These are phyloP conservation scores for Ploceus nigricollis DNA, from an alignment of 2,113 vertebrate species.

Conservation along the genomic window DNA sequence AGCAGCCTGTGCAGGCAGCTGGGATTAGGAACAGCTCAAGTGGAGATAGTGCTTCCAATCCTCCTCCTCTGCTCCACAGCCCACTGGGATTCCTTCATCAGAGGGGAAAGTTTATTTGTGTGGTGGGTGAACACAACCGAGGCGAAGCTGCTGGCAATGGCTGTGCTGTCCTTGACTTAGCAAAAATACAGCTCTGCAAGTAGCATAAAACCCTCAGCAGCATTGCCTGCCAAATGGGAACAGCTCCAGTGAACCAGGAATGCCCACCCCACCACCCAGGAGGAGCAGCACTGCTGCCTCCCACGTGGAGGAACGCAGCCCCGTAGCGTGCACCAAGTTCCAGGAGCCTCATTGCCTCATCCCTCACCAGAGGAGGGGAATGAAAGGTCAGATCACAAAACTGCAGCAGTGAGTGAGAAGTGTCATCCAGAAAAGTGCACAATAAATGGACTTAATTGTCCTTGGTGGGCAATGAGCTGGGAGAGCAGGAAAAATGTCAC, in stretches of 20 bases:
- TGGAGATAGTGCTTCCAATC: not conserved
- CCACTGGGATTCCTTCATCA: not conserved
- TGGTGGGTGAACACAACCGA: not conserved
- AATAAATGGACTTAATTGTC: not conserved
- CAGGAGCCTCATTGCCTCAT: not conserved
- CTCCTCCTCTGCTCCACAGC: not conserved
- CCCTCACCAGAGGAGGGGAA: not conserved
- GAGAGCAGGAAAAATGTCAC: not conserved
- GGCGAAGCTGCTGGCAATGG: not conserved
- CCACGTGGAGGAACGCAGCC: not conserved
- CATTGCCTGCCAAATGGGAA: not conserved
- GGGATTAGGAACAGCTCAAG: not conserved
- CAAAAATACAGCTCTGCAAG: not conserved
- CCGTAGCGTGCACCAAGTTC: rapidly evolving
- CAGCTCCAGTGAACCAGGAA: not conserved
- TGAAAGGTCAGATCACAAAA: not conserved
- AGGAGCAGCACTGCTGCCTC: not conserved
- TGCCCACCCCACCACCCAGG: not conserved
- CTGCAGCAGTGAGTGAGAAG: not conserved
- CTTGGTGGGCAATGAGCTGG: not conserved
- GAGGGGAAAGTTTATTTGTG: slow-evolving; percentile 14
- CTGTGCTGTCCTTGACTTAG: not conserved
- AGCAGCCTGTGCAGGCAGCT: not conserved
- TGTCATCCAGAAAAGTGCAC: not conserved
- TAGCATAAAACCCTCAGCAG: not conserved